Base-by-base conservation (phyloP, 1,140 invertebrate species). In the Agrypnia vestita region DNA sequence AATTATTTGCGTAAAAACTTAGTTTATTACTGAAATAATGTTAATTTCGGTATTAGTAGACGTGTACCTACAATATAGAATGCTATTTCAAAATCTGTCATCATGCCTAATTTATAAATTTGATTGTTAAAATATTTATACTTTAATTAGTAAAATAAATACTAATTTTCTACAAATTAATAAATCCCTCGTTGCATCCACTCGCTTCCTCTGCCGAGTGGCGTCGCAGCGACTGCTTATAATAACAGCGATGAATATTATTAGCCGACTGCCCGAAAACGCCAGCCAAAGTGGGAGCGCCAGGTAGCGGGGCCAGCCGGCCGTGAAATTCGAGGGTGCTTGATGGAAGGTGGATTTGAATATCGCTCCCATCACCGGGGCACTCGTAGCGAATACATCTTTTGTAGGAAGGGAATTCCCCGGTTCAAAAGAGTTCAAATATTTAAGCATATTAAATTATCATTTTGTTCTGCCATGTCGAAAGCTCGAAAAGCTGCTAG, bases 241-340 rank as follows among this genome's bases (percentile, higher is more conserved):
- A 76, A 76, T 62, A 76, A 61, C 8, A 19, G n/a, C 55, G 46
- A 76, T 76, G 73, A 76, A 76, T 76, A 76, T 76, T 62, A 76
- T 76, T 46, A 62, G n/a, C 59, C 46, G 4, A 62, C 55, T 76
- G 61, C 73, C 73, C 55, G 56, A 62, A 49, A 62, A 76, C 44
- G 35, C 44, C 35, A 9, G 11, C 73, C 73, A 7, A 76, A 49
- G 55, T 61, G 73, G 43, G 15, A 61, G 73, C 73, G 56, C 73
- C 73, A 59, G 73, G 21, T 61, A 61, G 44, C 56, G 51, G 47
- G 21, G 21, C 21, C 19, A 64, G 35, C 73, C 44, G 59, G 47
- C 73, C 47, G 73, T 62, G 73, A 76, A 59, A 76, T 76, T 76
- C 59, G 17, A 19, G 17, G 19, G 9, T 35, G 17, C 59, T 62